Base-by-base conservation (phyloP, 2,888 invertebrate species). In the Lordiphosa fenestrarum region DNA sequence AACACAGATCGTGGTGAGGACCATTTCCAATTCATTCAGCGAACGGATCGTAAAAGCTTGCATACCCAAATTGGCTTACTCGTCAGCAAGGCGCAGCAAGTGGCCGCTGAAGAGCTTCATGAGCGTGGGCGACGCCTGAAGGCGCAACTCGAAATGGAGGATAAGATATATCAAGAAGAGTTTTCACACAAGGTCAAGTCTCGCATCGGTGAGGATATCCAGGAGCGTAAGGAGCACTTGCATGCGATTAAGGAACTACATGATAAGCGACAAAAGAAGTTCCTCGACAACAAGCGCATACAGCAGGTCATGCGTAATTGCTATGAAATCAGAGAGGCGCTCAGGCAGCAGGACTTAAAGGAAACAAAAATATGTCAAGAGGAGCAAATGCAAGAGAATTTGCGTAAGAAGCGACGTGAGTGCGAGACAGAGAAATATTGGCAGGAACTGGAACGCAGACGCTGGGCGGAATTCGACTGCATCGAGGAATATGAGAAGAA, bases 221-320 rank as follows among this genome's bases (percentile, higher is more conserved):
- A 69, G 2, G 61, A 73, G 10, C 86, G 89, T 0, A 87, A 86
- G 55, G 70, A 81, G 30, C 71, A 73, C 4, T 57, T 88, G 55
- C 48, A 78, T 6, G 78, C 76, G 35, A 84, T 87, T 48, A 85
- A 85, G 58, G 84, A 82, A 55, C 66, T 80, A 36, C 73, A 71
- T 6, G 66, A 59, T 3, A 65, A 62, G 44, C 67, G 70, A 1
- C 73, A 73, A 1, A 67, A 73, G 42, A 58, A 77, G 41, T 88
- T 86, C 41, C 56, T 87, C 2, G 73, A 83, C 10, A 40, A 65
- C 3, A 88, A 87, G 63, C 82, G 81, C 9, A 53, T 84, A 12
- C 87, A 88, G 35, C 87, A 86, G 52, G 67, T 81, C 10, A 87
- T 88, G 84, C 53, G 71, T n/a, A 84, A 84, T 53, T 88, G 88